Evolutionary conservation across 2,888 invertebrate species (phyloP), one percentile per base, ranked within the genome.

Genomic region (Syrista parreyssii): DNA sequence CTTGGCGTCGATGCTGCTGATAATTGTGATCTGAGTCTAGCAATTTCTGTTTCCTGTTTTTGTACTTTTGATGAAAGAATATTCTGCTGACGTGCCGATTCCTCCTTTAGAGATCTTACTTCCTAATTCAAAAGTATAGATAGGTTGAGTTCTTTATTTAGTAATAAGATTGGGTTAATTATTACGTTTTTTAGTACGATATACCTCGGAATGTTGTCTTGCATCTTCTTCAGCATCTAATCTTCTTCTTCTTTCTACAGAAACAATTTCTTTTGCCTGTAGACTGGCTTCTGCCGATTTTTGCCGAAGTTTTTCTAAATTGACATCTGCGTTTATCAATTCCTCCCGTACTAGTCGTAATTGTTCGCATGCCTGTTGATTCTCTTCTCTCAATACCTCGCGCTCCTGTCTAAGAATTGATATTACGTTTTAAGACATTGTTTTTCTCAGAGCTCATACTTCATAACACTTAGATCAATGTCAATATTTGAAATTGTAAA

Each of bases 21-120:
- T 73, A 94, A 91, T 92, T 94, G 94, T 80, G 92, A 92, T 80
- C 93, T 90, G 30, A 94, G 90, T 80, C 92, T 92, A 11, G 93
- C 92, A 80, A 94, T 92, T 87, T 95, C 94, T 6, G 89, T 86
- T 76, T 95, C 94, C 83, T 93, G 92, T 83, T 94, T 94, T 82
- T 92, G 91, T 35, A 94, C 85, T 85, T 93, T 91, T 6, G 90
- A 85, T 78, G 93, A 92, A 79, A 93, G 91, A 77, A 89, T 88
- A 32, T 91, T 91, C 79, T 92, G 92, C 82, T 93, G 93, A 80
- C 92, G 91, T 72, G 92, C 87, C 72, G 93, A 84, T 84, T 94
- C 94, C 79, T 94, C 93, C 79, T 93, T 92, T 15, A 93, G 90
- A 84, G 92, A 93, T 88, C 92, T 92, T 84, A 93, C 86, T 90